Base-by-base conservation (phyloP, 2,113 vertebrate species). In the Macrotus californicus region DNA sequence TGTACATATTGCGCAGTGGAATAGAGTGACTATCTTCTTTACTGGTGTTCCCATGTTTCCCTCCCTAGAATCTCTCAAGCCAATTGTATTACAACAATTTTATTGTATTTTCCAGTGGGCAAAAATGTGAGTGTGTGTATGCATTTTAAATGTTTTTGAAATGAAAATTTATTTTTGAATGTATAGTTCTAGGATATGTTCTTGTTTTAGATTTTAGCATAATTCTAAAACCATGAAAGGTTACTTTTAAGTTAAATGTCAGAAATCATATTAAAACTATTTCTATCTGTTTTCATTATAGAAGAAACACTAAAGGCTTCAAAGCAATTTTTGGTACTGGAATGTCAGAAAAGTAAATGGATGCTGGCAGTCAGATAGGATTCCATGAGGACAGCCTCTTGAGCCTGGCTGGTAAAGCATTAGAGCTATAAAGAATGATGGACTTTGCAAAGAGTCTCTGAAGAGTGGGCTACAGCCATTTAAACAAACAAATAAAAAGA, bases 291-390 rank as follows among this genome's bases (percentile, higher is more conserved):
- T 94, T 95, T 19, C 46, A 36, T 85, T 81, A 66, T 41, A 67
- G 84, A 94, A 43, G 54, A 72, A 84, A 91, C 5, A 46, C 64
- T 59, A 64, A 91, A n/a, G 29, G 8, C 56, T 86, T 95, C 66
- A 95, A 76, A 89, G 50, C 36, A 86, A 64, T 70, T 97, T 96
- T 95, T 91, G 85, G 36, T 76, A 50, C 18, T 76, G 52, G 59
- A 76, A 92, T 92, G 52, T 96, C 73, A 86, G 77, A 75, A 70
- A 43, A 89, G 59, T 36, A 81, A 96, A 93, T 64, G 80, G 93
- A 93, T 56, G n/a, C 43, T 91, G 64, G 76, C 50, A 87, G 39
- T 77, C 61, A 93, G 66, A 73, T 72, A 87, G 39, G 50, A 92
- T 92, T 89, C 64, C 39, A 14, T 56, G 50, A 89, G n/a, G 73